Conservation (phyloP, 1,140 invertebrate species). For the Halotydeus destructor region DNA sequence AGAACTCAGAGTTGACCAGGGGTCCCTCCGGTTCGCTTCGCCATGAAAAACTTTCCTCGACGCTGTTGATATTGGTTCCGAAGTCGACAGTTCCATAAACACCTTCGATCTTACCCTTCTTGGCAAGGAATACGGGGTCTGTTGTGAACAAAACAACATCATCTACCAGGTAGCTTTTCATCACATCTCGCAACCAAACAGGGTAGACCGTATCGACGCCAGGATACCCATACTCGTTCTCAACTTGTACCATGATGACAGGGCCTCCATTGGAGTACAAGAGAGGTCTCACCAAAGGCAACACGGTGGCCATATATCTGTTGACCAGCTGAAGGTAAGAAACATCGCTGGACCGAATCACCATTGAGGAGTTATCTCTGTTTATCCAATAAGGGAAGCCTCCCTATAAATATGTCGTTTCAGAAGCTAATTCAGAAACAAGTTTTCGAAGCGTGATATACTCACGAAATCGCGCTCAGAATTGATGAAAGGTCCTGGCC, state of each 20-base stretch:
- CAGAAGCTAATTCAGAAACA: too few species aligned
- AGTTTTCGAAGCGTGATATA: too few species aligned
- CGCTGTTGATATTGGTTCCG: constrained; percentile 28
- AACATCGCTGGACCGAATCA: constrained; percentile 29
- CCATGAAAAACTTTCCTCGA: constrained; percentile 6
- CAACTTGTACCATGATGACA: constrained; percentile 62
- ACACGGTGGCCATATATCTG: constrained; percentile 35
- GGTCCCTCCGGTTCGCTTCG: constrained; percentile 33
- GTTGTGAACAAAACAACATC: constrained; percentile 16
- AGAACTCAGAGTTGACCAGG: constrained; percentile 71
- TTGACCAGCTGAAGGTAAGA: constrained; percentile 36
- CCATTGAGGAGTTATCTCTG: constrained; percentile 41
- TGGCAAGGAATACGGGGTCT: constrained; percentile 21
- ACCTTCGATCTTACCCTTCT: constrained; percentile 38
- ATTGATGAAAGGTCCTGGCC: constrained; percentile 77
- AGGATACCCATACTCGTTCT: constrained; percentile 85
- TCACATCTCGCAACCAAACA: constrained; percentile 25
- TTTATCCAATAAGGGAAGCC: constrained; percentile 65
- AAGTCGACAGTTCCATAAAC: constrained; percentile 54
- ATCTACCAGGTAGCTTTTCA: constrained; percentile 7
- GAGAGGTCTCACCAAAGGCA: constrained; percentile 33
- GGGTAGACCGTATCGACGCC: constrained; percentile 44
- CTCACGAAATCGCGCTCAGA: constrained; percentile 41
- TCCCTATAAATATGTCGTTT: constrained; percentile 49
- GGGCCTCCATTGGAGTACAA: constrained; percentile 53